A percentile compares a stretch with the other conserved stretches of the same genome.
phyloP scores from a whole-genome alignment of 2,797 vertebrate genomes.

The Sciaenops ocellatus region DNA sequence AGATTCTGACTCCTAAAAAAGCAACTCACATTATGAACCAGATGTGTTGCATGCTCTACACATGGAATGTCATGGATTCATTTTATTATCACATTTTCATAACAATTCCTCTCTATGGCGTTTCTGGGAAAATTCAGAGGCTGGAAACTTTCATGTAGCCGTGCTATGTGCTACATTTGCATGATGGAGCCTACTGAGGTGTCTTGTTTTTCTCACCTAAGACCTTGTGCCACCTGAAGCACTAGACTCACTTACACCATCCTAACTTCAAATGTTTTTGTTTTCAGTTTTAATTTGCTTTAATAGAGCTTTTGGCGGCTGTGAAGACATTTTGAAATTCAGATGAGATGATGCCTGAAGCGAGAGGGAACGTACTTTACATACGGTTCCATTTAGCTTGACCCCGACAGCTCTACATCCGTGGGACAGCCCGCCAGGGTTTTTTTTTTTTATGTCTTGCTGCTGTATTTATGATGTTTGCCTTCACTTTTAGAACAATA shows the following conservation, averaged over 20 bases:
- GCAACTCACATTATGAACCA: slow-evolving; percentile 61
- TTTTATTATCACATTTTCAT: slow-evolving; percentile 54
- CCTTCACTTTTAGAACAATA: slow-evolving; percentile 66
- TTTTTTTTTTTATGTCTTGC: slow-evolving; percentile 54
- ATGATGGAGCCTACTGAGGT: slow-evolving; percentile 25
- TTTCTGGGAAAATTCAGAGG: slow-evolving; percentile 55
- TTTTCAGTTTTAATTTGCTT: slow-evolving; percentile 60
- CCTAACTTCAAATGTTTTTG: slow-evolving; percentile 42
- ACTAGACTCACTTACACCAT: slow-evolving; percentile 14
- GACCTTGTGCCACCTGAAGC: slow-evolving; percentile 42
- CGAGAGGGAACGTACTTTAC: slow-evolving; percentile 53
- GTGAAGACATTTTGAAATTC: slow-evolving; percentile 54
- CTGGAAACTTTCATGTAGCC: slow-evolving; percentile 22
- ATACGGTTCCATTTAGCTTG: slow-evolving; percentile 71
- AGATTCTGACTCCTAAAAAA: slow-evolving; percentile 49
- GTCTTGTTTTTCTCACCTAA: slow-evolving; percentile 43
- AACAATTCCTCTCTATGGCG: slow-evolving; percentile 21
- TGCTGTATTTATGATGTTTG: slow-evolving; percentile 71
- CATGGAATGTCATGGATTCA: slow-evolving; percentile 57
- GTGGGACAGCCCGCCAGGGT: slow-evolving; percentile 33
- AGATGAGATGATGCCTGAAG: slow-evolving; percentile 54
- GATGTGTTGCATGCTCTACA: slow-evolving; percentile 66
- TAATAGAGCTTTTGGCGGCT: slow-evolving; percentile 60
- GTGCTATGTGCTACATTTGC: slow-evolving; percentile 20
- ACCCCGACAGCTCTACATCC: slow-evolving; percentile 65